A percentile compares a stretch with the other conserved stretches of the same genome.
Evolutionary conservation across 2,797 vertebrate genomes (phyloP).

Genomic region (Sebastes glaucus): DNA sequence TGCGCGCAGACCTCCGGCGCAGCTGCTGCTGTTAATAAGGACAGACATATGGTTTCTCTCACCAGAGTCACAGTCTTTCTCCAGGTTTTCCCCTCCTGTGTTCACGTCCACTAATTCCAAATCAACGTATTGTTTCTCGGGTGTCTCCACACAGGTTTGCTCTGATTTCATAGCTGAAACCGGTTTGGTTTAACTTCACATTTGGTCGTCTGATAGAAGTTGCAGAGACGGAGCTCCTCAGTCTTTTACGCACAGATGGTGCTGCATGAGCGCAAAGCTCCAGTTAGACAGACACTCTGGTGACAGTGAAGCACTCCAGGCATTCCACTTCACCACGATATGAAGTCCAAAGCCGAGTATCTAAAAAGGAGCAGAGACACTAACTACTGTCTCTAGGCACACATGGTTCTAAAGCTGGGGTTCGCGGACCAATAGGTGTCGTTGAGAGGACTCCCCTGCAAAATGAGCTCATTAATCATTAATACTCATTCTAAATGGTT

Average conservation of each 20-base stretch:
- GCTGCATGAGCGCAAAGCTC: conserved; percentile 15
- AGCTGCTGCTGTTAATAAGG: conserved; percentile 9
- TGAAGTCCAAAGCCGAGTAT: conserved; percentile 37
- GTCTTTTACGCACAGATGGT: conserved; percentile 14
- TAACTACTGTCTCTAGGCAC: conserved; percentile 48
- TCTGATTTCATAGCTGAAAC: conserved; percentile 46
- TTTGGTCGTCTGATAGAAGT: conserved; percentile 12
- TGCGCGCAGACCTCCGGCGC: conserved; percentile 10
- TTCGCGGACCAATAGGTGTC: conserved; percentile 6
- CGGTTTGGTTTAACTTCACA: not conserved
- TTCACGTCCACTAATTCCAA: conserved; percentile 57
- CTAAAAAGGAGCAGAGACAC: conserved; percentile 67
- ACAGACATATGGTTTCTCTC: conserved; percentile 47
- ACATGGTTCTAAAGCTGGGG: conserved; percentile 30
- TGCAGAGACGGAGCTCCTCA: conserved; percentile 46
- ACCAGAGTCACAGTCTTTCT: conserved; percentile 44
- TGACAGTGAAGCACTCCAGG: conserved; percentile 55
- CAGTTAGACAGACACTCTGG: conserved; percentile 30
- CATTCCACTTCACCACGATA: conserved; percentile 59
- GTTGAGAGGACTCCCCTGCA: not conserved
- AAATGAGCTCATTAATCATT: not conserved
- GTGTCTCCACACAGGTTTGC: conserved; percentile 45
- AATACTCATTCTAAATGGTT: not conserved
- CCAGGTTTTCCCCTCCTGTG: conserved; percentile 6
- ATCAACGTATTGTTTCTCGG: conserved; percentile 66